A percentile compares a stretch with the other conserved stretches of the same genome.
These are phyloP conservation scores for Chloroceryle inda DNA, from an alignment of 2,797 vertebrate genomes.

Conservation along the genomic window DNA sequence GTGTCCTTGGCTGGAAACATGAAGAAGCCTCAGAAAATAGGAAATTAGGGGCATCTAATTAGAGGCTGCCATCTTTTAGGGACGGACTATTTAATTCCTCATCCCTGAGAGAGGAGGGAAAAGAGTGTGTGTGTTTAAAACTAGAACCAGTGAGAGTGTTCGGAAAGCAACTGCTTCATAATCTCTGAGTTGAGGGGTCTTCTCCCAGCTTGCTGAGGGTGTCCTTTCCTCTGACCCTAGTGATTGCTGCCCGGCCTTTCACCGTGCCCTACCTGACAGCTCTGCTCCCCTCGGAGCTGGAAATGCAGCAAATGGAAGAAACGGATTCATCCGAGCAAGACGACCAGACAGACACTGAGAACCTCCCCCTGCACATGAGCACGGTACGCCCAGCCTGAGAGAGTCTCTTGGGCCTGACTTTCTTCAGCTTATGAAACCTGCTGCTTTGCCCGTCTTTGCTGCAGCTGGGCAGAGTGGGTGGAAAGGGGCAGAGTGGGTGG, in stretches of 20 bases:
- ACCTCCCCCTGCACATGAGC: slow-evolving; percentile 85
- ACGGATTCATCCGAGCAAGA: slow-evolving; percentile 98
- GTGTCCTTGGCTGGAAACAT: not conserved
- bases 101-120: not conserved
- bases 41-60: not conserved
- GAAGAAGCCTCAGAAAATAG: not conserved
- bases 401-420: not conserved
- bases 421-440: not conserved
- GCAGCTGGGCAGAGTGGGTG: not conserved
- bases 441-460: not conserved
- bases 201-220: not conserved
- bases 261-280: slow-evolving; percentile 94
- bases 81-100: not conserved
- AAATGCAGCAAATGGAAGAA: slow-evolving; percentile 96
- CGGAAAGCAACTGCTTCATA: not conserved
- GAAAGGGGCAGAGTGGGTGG: not conserved
- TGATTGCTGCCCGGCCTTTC: slow-evolving; percentile 92
- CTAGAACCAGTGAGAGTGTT: not conserved
- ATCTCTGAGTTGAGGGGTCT: not conserved
- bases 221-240: slow-evolving; percentile 71
- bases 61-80: not conserved
- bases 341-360: slow-evolving; percentile 95
- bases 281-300: slow-evolving; percentile 95
- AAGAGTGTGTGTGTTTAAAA: not conserved
- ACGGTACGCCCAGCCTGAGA: slow-evolving; percentile 57